Evolutionary conservation across 2,797 vertebrate genomes (phyloP), one percentile per base, ranked within the genome.

Genomic region (Erpetoichthys calabaricus): DNA sequence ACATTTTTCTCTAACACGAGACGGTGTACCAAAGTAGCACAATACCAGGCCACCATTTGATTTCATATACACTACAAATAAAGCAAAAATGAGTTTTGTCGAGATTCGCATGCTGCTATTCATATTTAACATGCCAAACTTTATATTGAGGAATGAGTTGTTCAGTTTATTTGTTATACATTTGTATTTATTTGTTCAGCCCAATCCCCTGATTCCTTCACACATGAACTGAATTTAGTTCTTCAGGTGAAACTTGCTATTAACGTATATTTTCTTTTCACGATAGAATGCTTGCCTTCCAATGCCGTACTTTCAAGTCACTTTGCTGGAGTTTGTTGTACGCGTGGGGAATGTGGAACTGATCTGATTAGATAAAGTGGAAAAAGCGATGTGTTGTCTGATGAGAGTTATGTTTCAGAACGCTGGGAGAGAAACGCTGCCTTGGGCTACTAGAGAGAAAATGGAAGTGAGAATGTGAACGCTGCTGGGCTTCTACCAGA

Each of bases 281-380:
- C 5, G 8, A 51, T 53, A 53, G 9, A 44, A 52, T 54, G 70
- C 67, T 77, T 76, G 70, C 57, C 68, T 72, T 62, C 63, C 7
- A 56, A 60, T 45, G 44, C 41, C 10, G 8, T 7, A 54, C 42
- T 43, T 8, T 54, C 25, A 25, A 25, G 25, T 25, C 25, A 25
- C 25, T 25, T 25, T 25, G 25, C 25, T 25, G 25, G 25, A 25
- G 25, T 25, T 25, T 25, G 25, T 25, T 1, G 25, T 25, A 25
- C 25, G 25, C 25, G 25, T 67, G 58, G 67, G 76, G 61, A 60
- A 44, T 73, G 68, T 42, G 55, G 62, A 45, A 25, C 25, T 57
- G 55, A 45, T 7, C 9, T 47, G 46, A 25, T 25, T 25, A 25
- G 42, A 55, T 51, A 49, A 70, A 65, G 55, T 60, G 57, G 57